phyloP scores from a whole-genome alignment of 2,113 vertebrate genomes.

The human region GRCh38 chr3:179404001-179404500 shows the following conservation, averaged over 20 bases:
- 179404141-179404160: background rate
- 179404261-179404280: background rate
- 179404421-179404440: background rate
- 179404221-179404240: background rate
- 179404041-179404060: background rate
- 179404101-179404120: background rate
- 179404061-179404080: background rate
- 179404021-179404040: background rate
- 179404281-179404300: background rate
- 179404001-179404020: background rate
- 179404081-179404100: background rate
- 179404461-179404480: background rate
- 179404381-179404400: background rate
- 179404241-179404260: background rate
- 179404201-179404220: background rate
- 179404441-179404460: background rate
- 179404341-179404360: background rate
- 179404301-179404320: background rate
- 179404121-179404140: background rate
- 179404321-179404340: background rate
- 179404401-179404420: background rate
- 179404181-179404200: background rate
- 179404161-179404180: background rate
- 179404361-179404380: background rate
- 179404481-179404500: background rate